Conservation (phyloP, 2,113 vertebrate genomes). For the Sula dactylatra region DNA sequence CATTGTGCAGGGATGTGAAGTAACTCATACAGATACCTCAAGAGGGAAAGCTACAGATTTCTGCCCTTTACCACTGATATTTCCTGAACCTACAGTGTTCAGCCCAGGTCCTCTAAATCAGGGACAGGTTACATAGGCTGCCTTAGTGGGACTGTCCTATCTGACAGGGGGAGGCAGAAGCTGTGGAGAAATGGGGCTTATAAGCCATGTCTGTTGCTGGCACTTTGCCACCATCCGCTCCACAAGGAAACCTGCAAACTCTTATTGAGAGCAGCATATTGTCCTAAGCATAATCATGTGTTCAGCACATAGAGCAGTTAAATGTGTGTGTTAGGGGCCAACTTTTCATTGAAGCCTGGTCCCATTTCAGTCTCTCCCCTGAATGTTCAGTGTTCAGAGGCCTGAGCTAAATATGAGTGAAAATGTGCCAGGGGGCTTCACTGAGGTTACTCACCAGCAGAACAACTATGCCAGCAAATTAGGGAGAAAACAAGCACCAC, state of each 20-base stretch:
- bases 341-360: conserved; percentile 13
- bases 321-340: not conserved
- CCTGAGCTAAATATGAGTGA: conserved; percentile 1
- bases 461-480: conserved; percentile 11
- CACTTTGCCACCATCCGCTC: not conserved
- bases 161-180: not conserved
- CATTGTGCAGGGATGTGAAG: not conserved
- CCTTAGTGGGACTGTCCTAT: not conserved
- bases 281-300: not conserved
- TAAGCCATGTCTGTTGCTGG: accelerated
- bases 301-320: not conserved
- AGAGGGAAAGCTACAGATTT: not conserved
- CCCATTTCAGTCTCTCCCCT: not conserved
- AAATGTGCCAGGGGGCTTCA: not conserved
- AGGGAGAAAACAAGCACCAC: conserved; percentile 20
- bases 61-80: not conserved
- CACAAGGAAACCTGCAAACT: not conserved
- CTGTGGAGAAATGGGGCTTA: not conserved
- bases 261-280: not conserved
- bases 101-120: not conserved
- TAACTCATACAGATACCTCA: not conserved
- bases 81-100: not conserved
- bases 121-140: not conserved
- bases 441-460: not conserved
- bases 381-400: not conserved